These are phyloP conservation scores for Sebastes kiyomatsui DNA, from an alignment of 2,797 vertebrate genomes.

Conservation along the genomic window DNA sequence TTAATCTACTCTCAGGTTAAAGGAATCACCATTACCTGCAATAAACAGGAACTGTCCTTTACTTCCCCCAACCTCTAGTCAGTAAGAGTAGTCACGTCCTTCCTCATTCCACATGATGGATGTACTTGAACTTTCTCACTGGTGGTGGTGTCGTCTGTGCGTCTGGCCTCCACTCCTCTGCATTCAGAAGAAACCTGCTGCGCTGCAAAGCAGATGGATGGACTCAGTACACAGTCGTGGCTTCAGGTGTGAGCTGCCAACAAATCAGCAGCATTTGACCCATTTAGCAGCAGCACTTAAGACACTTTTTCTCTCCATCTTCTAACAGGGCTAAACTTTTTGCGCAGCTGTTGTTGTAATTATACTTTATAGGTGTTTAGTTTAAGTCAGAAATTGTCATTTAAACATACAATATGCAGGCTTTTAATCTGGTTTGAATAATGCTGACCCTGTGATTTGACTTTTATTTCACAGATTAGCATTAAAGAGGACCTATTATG, in stretches of 20 bases:
- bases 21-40: not conserved
- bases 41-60: not conserved
- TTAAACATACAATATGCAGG: constrained; percentile 4
- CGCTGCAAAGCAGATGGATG: constrained; percentile 31
- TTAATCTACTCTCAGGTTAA: not conserved
- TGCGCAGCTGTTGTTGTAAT: not conserved
- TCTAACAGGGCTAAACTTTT: not conserved
- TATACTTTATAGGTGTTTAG: not conserved
- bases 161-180: constrained; percentile 11
- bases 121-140: constrained; percentile 14
- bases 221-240: not conserved
- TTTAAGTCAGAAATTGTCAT: not conserved
- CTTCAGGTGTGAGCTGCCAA: constrained; percentile 44
- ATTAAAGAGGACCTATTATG: not conserved
- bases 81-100: not conserved
- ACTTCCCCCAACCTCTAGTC: not conserved
- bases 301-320: not conserved
- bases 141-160: not conserved
- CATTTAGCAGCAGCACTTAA: constrained; percentile 14
- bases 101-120: constrained; percentile 17
- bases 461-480: constrained; percentile 32
- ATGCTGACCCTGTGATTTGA: constrained; percentile 8
- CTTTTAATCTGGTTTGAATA: constrained; percentile 40
- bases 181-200: constrained; percentile 20
- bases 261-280: constrained; percentile 40